Evolutionary conservation across 2,113 vertebrate genomes (phyloP).

Genomic region (Malurus cyaneus): DNA sequence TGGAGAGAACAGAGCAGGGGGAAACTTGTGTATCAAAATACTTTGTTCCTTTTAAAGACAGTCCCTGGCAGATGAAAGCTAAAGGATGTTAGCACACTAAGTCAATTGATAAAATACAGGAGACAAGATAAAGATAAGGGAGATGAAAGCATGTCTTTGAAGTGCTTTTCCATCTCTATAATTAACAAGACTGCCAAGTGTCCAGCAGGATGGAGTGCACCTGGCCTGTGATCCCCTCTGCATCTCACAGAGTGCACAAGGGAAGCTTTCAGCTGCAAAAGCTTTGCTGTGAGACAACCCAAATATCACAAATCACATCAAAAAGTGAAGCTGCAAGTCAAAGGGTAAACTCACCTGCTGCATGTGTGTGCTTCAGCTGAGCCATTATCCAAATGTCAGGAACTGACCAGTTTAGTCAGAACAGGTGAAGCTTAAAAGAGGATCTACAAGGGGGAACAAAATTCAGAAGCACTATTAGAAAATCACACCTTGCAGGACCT

Average conservation of each 20-base stretch:
- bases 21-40: not conserved
- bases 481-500: not conserved
- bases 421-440: not conserved
- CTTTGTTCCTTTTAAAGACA: not conserved
- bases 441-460: not conserved
- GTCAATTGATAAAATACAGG: not conserved
- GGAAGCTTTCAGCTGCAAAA: not conserved
- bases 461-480: not conserved
- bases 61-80: not conserved
- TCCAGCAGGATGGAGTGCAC: not conserved
- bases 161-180: not conserved
- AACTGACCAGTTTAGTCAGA: not conserved
- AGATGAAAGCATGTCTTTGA: not conserved
- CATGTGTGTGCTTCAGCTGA: not conserved
- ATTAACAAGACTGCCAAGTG: not conserved
- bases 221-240: not conserved
- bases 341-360: not conserved
- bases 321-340: not conserved
- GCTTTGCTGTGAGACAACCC: not conserved
- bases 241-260: not conserved
- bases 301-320: not conserved
- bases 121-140: not conserved
- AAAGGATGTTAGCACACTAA: not conserved
- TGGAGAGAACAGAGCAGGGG: rapidly evolving
- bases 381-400: not conserved